Evolutionary conservation across 2,888 invertebrate genomes (phyloP).

Genomic region (Therioaphis trifolii): DNA sequence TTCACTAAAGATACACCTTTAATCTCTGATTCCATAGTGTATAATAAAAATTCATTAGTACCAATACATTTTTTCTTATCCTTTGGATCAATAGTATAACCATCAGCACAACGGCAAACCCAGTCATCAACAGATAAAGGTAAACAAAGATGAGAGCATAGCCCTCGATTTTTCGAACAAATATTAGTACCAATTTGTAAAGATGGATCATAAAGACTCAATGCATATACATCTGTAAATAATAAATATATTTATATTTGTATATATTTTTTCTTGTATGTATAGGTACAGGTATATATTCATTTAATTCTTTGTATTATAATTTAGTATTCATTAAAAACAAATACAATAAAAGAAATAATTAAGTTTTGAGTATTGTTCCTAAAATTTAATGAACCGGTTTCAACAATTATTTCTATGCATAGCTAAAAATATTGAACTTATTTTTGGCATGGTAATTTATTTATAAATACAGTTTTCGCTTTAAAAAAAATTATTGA

Average conservation of each 20-base stretch:
- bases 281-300: too few relatives aligned
- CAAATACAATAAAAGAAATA: not conserved
- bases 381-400: too few relatives aligned
- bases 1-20: slow-evolving; percentile 74
- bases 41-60: slow-evolving; percentile 79
- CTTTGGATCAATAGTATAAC: slow-evolving; percentile 73
- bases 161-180: slow-evolving; percentile 72
- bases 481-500: too few relatives aligned
- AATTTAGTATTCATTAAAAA: too few relatives aligned
- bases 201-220: slow-evolving; percentile 79
- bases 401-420: too few relatives aligned
- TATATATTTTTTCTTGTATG: too few relatives aligned
- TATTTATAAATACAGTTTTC: too few relatives aligned
- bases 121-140: slow-evolving; percentile 73
- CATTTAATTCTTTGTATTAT: too few relatives aligned
- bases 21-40: slow-evolving; percentile 82
- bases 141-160: slow-evolving; percentile 82
- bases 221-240: slow-evolving; percentile 73
- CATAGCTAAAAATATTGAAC: too few relatives aligned
- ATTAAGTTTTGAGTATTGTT: too few relatives aligned
- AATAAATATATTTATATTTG: not conserved
- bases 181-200: slow-evolving; percentile 75
- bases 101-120: slow-evolving; percentile 82
- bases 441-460: too few relatives aligned
- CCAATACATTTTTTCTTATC: slow-evolving; percentile 73